Evolutionary conservation across 2,113 vertebrate species (phyloP).

Genomic region (Brachypteracias leptosomus): DNA sequence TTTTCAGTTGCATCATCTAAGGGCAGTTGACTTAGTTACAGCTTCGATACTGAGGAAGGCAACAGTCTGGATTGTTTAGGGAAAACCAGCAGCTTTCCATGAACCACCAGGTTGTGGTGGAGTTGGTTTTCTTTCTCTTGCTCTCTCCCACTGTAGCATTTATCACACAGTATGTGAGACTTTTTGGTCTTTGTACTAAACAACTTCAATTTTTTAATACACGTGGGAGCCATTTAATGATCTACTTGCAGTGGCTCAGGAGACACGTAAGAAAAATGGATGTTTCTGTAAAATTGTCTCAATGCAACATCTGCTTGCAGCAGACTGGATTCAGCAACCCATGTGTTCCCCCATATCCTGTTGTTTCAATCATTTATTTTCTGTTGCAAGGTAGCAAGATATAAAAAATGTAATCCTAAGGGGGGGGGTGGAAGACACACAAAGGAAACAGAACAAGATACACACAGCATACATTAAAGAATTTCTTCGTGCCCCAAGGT

Average conservation of each 20-base stretch:
- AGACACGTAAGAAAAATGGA: accelerated
- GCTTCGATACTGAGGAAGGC: neutral
- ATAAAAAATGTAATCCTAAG: neutral
- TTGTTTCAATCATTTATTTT: neutral
- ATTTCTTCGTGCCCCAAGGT: neutral
- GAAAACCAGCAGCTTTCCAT: neutral
- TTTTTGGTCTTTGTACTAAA: neutral
- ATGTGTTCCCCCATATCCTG: neutral
- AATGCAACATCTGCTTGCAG: neutral
- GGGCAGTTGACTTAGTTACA: neutral
- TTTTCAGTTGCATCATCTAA: neutral
- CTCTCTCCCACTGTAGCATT: neutral
- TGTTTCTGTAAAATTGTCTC: neutral
- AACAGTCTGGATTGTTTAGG: neutral
- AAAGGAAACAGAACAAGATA: neutral
- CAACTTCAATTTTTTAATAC: neutral
- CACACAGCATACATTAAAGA: neutral
- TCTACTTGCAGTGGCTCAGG: neutral
- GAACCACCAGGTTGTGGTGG: neutral
- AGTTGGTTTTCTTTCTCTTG: neutral
- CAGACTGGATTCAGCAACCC: neutral
- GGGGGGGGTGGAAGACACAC: neutral
- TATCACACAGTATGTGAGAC: neutral
- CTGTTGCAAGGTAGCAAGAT: neutral
- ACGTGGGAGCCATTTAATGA: neutral